Evolutionary conservation across 2,797 vertebrate species (phyloP).

Genomic region (Malurus leucopterus): DNA sequence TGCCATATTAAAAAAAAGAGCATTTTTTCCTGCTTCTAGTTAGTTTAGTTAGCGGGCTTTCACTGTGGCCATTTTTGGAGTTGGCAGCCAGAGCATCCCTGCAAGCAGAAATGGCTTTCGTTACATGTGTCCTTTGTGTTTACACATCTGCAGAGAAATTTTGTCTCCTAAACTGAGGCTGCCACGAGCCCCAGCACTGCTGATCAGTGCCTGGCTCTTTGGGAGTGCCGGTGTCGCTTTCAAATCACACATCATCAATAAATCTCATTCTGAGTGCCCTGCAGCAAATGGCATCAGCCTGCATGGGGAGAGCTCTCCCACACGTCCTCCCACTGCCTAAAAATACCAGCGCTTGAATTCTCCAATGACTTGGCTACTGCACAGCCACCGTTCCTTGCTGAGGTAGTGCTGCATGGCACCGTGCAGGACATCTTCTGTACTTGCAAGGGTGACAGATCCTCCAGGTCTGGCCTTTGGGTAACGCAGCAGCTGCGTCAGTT

Average conservation of each 20-base stretch:
- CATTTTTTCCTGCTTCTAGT: neutral
- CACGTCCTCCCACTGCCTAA: slow-evolving; percentile 26
- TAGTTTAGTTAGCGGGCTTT: slow-evolving; percentile 1
- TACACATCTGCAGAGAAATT: neutral
- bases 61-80: slow-evolving; percentile 10
- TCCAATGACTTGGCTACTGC: slow-evolving; percentile 13
- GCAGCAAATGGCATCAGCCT: slow-evolving; percentile 40
- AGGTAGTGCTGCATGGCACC: neutral
- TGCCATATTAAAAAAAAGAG: slow-evolving; percentile 1
- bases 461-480: neutral
- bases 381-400: neutral
- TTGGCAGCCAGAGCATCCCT: neutral
- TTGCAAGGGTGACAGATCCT: neutral
- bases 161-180: neutral
- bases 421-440: neutral
- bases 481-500: rapidly evolving
- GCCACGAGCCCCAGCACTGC: neutral
- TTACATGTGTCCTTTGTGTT: neutral
- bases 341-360: slow-evolving; percentile 20
- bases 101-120: neutral
- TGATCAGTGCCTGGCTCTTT: neutral
- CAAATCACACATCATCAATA: neutral
- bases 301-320: slow-evolving; percentile 30
- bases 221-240: neutral
- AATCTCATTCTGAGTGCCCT: slow-evolving; percentile 34